These are phyloP conservation scores for Mayetiola destructor DNA, from an alignment of 2,888 invertebrate species.

Conservation along the genomic window DNA sequence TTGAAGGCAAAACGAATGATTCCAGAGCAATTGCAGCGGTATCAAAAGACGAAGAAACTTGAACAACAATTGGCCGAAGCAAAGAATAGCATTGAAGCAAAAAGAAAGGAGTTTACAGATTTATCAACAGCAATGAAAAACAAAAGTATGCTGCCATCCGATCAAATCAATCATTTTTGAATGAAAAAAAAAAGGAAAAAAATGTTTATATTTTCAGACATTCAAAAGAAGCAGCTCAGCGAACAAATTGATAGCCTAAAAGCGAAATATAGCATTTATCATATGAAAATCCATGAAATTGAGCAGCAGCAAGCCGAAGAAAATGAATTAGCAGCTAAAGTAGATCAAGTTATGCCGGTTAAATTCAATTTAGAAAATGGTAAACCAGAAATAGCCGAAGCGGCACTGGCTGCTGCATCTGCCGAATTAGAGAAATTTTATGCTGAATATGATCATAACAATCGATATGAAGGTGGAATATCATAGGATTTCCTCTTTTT, in stretches of 20 bases:
- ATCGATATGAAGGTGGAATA: not conserved
- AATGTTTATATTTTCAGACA: conserved; percentile 22
- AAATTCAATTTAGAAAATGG: conserved; percentile 18
- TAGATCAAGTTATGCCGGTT: conserved; percentile 27
- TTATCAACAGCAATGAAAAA: not conserved
- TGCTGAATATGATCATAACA: not conserved
- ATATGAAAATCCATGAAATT: conserved; percentile 25
- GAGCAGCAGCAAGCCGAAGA: conserved; percentile 24
- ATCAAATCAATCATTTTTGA: too few relatives aligned
- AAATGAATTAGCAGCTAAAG: conserved; percentile 22
- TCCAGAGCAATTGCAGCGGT: conserved; percentile 5
- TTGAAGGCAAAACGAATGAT: not conserved
- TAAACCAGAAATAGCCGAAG: not conserved
- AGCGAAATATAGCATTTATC: conserved; percentile 24
- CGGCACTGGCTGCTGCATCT: not conserved
- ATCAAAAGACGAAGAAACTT: not conserved
- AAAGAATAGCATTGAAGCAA: not conserved
- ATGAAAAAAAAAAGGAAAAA: not conserved
- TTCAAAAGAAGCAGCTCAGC: conserved; percentile 25
- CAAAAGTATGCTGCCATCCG: not conserved
- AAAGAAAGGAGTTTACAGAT: not conserved
- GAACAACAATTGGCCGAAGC: not conserved
- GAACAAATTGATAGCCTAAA: conserved; percentile 23
- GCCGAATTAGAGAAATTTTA: not conserved
- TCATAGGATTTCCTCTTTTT: not conserved